A percentile compares a stretch with the other conserved stretches of the same genome.
Conservation (phyloP, 2,113 vertebrate species). For the Cyprinodon brontotheroides region DNA sequence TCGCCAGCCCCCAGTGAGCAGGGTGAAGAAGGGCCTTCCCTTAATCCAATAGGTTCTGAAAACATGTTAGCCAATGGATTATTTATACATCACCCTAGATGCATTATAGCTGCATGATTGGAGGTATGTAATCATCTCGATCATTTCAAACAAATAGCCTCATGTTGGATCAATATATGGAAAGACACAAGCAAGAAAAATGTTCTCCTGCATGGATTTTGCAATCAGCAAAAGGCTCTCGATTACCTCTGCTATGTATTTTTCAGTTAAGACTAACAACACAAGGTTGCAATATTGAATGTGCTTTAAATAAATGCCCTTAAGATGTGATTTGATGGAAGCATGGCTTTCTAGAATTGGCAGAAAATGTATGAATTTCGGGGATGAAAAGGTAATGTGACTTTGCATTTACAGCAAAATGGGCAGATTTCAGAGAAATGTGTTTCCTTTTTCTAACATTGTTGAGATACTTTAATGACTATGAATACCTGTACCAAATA, state of each 20-base stretch:
- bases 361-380: slow-evolving; percentile 5
- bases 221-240: slow-evolving; percentile 52
- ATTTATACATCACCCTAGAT: slow-evolving; percentile 56
- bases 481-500: neutral
- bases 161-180: slow-evolving; percentile 51
- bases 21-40: slow-evolving; percentile 33
- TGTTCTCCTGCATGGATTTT: slow-evolving; percentile 68
- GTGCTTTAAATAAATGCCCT: slow-evolving; percentile 40
- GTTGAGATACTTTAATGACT: neutral
- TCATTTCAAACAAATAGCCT: slow-evolving; percentile 65
- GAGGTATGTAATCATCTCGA: slow-evolving; percentile 53
- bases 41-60: slow-evolving; percentile 65
- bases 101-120: slow-evolving; percentile 43
- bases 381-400: slow-evolving; percentile 12
- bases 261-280: slow-evolving; percentile 32
- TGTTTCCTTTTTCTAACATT: too few relatives aligned
- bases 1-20: slow-evolving; percentile 1
- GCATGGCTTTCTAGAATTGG: neutral
- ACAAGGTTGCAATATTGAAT: slow-evolving; percentile 16
- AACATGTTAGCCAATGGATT: slow-evolving; percentile 57
- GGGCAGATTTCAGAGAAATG: neutral
- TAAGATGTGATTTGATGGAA: slow-evolving; percentile 9
- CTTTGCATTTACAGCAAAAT: neutral
- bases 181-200: slow-evolving; percentile 47
- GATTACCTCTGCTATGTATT: slow-evolving; percentile 26